Evolutionary conservation across 2,888 invertebrate genomes (phyloP).

Genomic region (Dynastes grantii): DNA sequence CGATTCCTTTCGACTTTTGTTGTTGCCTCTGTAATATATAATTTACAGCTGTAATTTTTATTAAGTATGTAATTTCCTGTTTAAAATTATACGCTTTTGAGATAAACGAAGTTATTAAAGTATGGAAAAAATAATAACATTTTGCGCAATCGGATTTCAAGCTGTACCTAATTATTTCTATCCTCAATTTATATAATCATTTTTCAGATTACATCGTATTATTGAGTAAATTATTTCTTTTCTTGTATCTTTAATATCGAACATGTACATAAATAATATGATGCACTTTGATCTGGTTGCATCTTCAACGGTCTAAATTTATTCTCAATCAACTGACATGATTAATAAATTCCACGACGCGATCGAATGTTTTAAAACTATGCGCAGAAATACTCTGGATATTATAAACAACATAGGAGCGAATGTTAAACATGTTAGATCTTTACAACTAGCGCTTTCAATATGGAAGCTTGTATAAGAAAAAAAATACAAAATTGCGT

Average conservation of each 20-base stretch:
- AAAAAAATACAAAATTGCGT: too few species aligned
- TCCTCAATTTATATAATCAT: constrained; percentile 21
- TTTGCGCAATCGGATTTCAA: constrained; percentile 1
- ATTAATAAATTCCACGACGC: too few species aligned
- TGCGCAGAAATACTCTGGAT: too few species aligned
- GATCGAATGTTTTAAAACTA: too few species aligned
- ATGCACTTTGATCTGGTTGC: neutral
- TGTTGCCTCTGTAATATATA: constrained; percentile 14
- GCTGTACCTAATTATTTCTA: constrained; percentile 17
- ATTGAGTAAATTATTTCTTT: constrained; percentile 6
- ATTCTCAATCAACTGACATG: too few species aligned
- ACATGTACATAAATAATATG: neutral
- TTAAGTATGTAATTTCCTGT: constrained; percentile 26
- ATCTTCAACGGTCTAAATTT: too few species aligned
- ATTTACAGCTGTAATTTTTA: constrained; percentile 12
- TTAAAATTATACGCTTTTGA: constrained; percentile 32
- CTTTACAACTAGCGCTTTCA: too few species aligned
- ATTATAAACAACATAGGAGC: too few species aligned
- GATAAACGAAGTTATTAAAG: constrained; percentile 38
- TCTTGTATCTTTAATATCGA: neutral
- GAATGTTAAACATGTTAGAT: too few species aligned
- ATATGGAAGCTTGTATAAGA: too few species aligned
- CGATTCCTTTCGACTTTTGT: constrained; percentile 15
- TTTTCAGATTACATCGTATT: neutral
- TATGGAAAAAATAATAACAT: constrained; percentile 6